Percentiles rank a stretch among this genome's conserved stretches.
Evolutionary conservation across 2,888 invertebrate species (phyloP).

Genomic region (Laothoe populi): DNA sequence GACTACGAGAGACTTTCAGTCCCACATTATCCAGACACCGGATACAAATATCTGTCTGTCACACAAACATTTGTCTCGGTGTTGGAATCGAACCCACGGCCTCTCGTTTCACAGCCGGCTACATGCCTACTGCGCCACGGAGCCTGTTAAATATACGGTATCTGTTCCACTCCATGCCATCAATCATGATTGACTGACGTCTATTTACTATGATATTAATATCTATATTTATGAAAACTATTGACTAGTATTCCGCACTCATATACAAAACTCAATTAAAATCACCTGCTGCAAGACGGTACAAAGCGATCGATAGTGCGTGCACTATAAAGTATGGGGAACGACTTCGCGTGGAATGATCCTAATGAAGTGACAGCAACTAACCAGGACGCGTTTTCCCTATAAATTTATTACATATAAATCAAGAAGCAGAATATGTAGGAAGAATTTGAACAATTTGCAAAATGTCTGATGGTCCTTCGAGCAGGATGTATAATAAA

Average conservation of each 20-base stretch:
- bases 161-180: too few species aligned
- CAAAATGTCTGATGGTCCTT: background rate
- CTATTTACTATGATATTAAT: too few species aligned
- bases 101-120: too few species aligned
- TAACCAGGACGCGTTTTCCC: slow-evolving; percentile 8
- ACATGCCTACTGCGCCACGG: too few species aligned
- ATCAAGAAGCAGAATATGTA: background rate
- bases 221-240: background rate
- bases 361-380: slow-evolving; percentile 64
- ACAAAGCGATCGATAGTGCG: slow-evolving; percentile 63
- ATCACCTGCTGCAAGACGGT: slow-evolving; percentile 53
- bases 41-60: too few species aligned
- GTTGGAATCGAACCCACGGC: too few species aligned
- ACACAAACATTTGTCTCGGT: too few species aligned
- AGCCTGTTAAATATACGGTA: too few species aligned
- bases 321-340: slow-evolving; percentile 56
- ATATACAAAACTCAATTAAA: slow-evolving; percentile 63
- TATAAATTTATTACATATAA: slow-evolving; percentile 7
- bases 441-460: background rate
- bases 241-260: background rate
- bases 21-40: too few species aligned
- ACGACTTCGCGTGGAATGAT: slow-evolving; percentile 59
- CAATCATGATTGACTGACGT: too few species aligned
- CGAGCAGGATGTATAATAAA: background rate
- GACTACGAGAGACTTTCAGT: too few species aligned